Evolutionary conservation across 35 echinoderm and acorn worm species (phyloP).

Genomic region (Lytechinus pictus): DNA sequence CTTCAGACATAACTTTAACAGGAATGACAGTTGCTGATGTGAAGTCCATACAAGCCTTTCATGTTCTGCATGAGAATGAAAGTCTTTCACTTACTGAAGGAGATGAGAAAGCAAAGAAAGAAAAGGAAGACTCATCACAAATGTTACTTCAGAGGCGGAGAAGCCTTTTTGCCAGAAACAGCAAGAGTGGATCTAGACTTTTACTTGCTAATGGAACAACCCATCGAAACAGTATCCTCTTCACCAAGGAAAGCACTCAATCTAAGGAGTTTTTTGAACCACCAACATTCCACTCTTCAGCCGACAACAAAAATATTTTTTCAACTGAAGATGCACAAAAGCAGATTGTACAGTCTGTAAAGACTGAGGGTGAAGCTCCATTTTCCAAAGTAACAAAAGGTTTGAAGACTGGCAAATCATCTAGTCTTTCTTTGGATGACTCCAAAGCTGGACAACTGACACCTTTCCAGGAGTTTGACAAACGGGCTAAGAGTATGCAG

Average conservation of each 20-base stretch:
- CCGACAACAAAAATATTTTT: neutral
- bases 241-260: slow-evolving; percentile 2
- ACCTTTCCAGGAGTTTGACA: neutral
- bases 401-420: neutral
- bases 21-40: slow-evolving; percentile 39
- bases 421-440: neutral
- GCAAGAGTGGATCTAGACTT: slow-evolving; percentile 34
- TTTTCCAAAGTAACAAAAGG: neutral
- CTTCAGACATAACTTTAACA: slow-evolving; percentile 22
- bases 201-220: neutral
- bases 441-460: neutral
- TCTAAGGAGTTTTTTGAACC: neutral
- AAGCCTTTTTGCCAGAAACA: slow-evolving; percentile 35
- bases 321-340: neutral
- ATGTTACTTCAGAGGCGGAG: neutral
- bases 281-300: neutral
- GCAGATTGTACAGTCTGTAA: neutral
- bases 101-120: slow-evolving; percentile 27
- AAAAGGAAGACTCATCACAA: neutral
- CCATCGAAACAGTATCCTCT: neutral
- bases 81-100: slow-evolving; percentile 23
- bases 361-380: neutral
- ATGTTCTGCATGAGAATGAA: slow-evolving; percentile 39
- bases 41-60: slow-evolving; percentile 45
- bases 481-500: neutral